Base-by-base conservation (phyloP, 1,140 invertebrate species). In the Stegodyphus dumicola region DNA sequence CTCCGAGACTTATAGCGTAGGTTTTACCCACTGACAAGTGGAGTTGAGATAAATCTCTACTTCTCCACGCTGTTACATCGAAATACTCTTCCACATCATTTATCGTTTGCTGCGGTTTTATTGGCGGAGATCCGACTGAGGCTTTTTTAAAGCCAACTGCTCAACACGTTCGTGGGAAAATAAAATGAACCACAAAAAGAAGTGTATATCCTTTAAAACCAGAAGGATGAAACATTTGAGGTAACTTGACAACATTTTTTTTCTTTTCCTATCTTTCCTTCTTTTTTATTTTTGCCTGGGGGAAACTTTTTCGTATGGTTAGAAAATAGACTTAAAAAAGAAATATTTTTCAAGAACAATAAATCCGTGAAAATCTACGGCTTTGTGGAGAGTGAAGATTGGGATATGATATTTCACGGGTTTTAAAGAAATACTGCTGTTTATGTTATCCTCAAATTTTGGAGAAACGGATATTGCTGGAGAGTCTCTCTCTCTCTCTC, bases 41-140 rank as follows among this genome's bases (percentile, higher is more conserved):
- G 60, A 85, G 81, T 85, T 85, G 81, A 85, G 81, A 85, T 85
- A 85, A 85, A 85, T 85, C 81, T 85, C 81, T 77, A 54, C 81
- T 85, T 69, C 81, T 85, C 74, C 17, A 17, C 7, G 65, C 64
- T 64, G 81, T 85, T 76, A 85, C 81, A 85, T 66, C 65, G 81
- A 85, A 83, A 85, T 76, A 85, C 81, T 85, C 81, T 85, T 85
- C 74, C 73, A 76, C 81, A 85, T 85, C 81, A 85, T 85, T 83
- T 85, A 85, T 85, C 81, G 81, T 85, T 85, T 85, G 81, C 71
- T 85, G 74, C 81, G 74, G 81, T 85, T 85, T 83, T 85, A 85
- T 85, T 85, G 81, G 81, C 60, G 52, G 53, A 83, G 81, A 85
- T 85, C 81, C 54, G 73, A 76, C 52, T 69, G 60, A 76, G 74